phyloP scores from a whole-genome alignment of 2,888 invertebrate genomes.

The Punctoribates punctum region DNA sequence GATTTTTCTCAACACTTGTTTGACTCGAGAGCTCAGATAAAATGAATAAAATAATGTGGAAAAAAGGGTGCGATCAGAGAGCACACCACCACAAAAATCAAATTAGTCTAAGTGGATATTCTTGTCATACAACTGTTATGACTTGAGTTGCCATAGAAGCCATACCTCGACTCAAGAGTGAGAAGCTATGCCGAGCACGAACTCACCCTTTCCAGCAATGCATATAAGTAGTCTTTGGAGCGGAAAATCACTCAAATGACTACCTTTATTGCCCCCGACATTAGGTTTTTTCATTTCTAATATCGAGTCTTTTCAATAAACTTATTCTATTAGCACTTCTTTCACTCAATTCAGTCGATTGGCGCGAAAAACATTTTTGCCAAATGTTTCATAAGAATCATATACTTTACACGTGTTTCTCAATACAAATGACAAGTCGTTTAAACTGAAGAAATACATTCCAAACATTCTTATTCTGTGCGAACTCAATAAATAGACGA shows the following conservation, averaged over 20 bases:
- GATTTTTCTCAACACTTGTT: conserved; percentile 21
- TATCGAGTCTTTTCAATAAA: conserved; percentile 7
- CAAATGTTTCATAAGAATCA: neutral
- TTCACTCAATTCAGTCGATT: neutral
- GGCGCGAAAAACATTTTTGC: neutral
- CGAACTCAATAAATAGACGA: neutral
- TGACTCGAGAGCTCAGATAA: neutral
- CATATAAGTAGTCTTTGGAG: conserved; percentile 23
- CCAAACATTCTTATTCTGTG: neutral
- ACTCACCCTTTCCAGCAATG: conserved; percentile 33
- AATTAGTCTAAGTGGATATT: conserved; percentile 40
- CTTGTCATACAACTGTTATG: conserved; percentile 41
- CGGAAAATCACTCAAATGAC: conserved; percentile 31
- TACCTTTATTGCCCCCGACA: conserved; percentile 20
- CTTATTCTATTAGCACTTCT: conserved; percentile 17
- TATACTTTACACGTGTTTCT: conserved; percentile 25
- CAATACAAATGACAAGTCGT: neutral
- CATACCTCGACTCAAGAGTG: conserved; percentile 13
- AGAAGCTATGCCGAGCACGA: conserved; percentile 34
- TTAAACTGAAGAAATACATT: conserved; percentile 7
- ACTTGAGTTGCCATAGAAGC: conserved; percentile 38
- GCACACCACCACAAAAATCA: conserved; percentile 37
- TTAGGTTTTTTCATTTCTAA: conserved; percentile 27
- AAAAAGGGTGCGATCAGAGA: conserved; percentile 24
- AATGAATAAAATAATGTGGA: neutral